Evolutionary conservation across 2,888 invertebrate species (phyloP).

Genomic region (Cancer borealis): DNA sequence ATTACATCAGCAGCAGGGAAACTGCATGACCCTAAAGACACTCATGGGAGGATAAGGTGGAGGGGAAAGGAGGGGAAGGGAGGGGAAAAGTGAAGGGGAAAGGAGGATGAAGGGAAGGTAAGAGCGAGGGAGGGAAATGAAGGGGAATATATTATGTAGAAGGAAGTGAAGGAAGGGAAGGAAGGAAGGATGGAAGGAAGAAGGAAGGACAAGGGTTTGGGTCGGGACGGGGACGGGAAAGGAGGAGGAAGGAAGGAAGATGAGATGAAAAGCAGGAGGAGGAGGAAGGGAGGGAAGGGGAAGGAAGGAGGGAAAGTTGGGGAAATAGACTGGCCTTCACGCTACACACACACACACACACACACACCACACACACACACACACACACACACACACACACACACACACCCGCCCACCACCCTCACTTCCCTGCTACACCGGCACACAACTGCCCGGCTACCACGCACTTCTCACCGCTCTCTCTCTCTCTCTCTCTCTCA

Average conservation of each 20-base stretch:
- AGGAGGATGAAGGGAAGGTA: not conserved
- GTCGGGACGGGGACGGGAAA: not conserved
- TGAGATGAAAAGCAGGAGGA: not conserved
- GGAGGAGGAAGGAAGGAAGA: not conserved
- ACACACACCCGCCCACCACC: not conserved
- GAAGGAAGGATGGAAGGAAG: constrained; percentile 35
- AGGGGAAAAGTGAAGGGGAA: not conserved
- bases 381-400: constrained; percentile 6
- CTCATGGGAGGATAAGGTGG: not conserved
- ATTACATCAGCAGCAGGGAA: not conserved
- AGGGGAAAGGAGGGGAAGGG: not conserved
- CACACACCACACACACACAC: constrained; percentile 15
- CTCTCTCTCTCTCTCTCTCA: constrained; percentile 42
- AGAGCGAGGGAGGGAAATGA: not conserved
- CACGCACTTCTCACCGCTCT: too few relatives aligned
- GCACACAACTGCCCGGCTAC: not conserved
- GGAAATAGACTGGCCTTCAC: not conserved
- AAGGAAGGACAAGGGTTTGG: constrained; percentile 30
- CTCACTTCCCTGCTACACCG: not conserved
- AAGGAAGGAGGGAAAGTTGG: not conserved
- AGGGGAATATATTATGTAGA: not conserved
- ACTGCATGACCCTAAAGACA: not conserved
- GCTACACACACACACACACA: not conserved
- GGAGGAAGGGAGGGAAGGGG: not conserved
- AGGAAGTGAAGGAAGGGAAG: not conserved